Evolutionary conservation across 2,113 vertebrate genomes (phyloP), one percentile per base, ranked within the genome.

Genomic region (Bungarus multicinctus): DNA sequence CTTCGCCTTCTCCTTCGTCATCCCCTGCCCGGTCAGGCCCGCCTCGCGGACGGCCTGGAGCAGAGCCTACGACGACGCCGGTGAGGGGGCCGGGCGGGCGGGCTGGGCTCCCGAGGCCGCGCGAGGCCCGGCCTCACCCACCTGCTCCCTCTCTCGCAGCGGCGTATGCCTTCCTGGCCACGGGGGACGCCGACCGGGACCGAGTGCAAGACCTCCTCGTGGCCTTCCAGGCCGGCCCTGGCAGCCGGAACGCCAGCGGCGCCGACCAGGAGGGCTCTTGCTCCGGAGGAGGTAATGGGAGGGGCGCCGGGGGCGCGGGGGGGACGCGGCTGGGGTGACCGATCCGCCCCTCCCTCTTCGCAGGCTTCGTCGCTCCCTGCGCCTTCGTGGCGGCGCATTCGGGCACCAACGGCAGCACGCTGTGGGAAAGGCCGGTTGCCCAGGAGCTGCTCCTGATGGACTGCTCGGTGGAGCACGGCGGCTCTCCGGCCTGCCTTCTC

Each of bases 1-100:
- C 39, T 99, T 99, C 89, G 98, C 99, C 91, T 98, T 99, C 96
- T 99, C 99, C 0, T 99, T 99, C 93, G 96, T 99, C 96, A 98
- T 99, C 93, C 99, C 99, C 0, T 99, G 99, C 96, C 99, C 99
- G 0, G 98, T 98, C n/a, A 97, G 98, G 90, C 98, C 98, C 0
- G 96, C 96, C 22, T 99, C 98, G 0, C 96, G 96, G 14, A 89
- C 89, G 7, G 96, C 94, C 0, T 99, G 98, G 99, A 98, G 97
- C 95, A 89, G 90, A 11, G 96, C 96, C 5, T 98, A 98, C 85
- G 85, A 95, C 3, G 30, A 94, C 0, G 97, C 98, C 94, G 98
- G 99, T 99, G 91, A 96, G 97, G n/a, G 18, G 8, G 7, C 8
- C 1, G 58, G 52, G 50, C 0, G 10, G 81, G 39, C 0, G 6